phyloP scores from a whole-genome alignment of 2,888 invertebrate species.

The Zaprionus obscuricornis region DNA sequence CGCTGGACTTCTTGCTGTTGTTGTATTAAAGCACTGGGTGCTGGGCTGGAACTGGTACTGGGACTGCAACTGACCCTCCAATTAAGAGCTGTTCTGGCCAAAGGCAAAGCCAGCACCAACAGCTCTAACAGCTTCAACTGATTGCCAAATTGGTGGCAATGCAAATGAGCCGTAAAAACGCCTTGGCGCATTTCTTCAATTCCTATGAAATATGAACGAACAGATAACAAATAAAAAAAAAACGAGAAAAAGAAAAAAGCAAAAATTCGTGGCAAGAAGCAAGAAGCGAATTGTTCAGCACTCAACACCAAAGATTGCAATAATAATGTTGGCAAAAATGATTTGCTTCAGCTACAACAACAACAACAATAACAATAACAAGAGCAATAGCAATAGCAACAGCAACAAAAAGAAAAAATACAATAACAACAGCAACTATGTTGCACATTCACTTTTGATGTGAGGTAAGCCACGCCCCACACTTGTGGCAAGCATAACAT shows the following conservation, averaged over 20 bases:
- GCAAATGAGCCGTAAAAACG: constrained; percentile 54
- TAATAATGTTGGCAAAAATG: constrained; percentile 63
- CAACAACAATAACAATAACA: constrained; percentile 1
- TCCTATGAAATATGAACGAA: constrained; percentile 46
- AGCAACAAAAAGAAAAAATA: not conserved
- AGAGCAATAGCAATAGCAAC: constrained; percentile 11
- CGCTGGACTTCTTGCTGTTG: constrained; percentile 2
- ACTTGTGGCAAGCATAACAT: constrained; percentile 51
- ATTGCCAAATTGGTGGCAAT: constrained; percentile 54
- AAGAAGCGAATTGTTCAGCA: constrained; percentile 31
- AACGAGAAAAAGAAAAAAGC: not conserved
- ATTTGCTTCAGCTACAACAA: constrained; percentile 42
- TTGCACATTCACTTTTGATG: constrained; percentile 74
- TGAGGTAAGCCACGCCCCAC: constrained; percentile 57
- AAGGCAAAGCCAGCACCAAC: constrained; percentile 15
- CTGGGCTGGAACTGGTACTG: constrained; percentile 33
- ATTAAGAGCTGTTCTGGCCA: constrained; percentile 56
- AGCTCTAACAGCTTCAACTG: constrained; percentile 23
- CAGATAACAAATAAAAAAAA: constrained; percentile 2
- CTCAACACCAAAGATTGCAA: constrained; percentile 58
- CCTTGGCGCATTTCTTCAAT: constrained; percentile 45
- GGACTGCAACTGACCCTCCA: constrained; percentile 54
- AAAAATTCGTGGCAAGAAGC: constrained; percentile 34
- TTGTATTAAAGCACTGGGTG: constrained; percentile 21
- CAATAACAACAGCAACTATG: constrained; percentile 26